A percentile compares a stretch with the other conserved stretches of the same genome.
Evolutionary conservation across 2,888 invertebrate genomes (phyloP).

Genomic region (Isotomurus palustris): DNA sequence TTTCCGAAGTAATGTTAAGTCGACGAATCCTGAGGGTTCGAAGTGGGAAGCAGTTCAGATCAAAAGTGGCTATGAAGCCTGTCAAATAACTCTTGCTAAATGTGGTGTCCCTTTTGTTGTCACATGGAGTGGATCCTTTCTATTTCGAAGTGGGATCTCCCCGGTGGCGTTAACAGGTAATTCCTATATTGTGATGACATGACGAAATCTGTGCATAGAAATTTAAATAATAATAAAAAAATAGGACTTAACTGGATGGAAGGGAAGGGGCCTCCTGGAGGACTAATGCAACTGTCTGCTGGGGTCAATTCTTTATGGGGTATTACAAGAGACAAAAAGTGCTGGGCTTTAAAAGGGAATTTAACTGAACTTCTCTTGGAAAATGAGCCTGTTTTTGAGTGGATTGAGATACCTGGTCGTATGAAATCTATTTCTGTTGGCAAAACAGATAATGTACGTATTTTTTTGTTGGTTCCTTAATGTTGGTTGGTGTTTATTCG

Average conservation of each 20-base stretch:
- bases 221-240: constrained; percentile 13
- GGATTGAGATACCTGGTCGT: constrained; percentile 42
- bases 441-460: constrained; percentile 35
- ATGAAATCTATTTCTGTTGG: constrained; percentile 43
- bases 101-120: constrained; percentile 84
- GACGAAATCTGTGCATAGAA: not conserved
- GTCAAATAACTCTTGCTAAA: constrained; percentile 78
- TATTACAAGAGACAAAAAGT: constrained; percentile 63
- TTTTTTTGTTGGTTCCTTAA: no score
- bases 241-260: constrained; percentile 72
- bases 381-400: constrained; percentile 24
- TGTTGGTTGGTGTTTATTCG: no score
- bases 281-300: constrained; percentile 64
- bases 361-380: constrained; percentile 20
- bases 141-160: constrained; percentile 77
- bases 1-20: constrained; percentile 76
- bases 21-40: constrained; percentile 78
- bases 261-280: constrained; percentile 32
- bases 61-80: constrained; percentile 73
- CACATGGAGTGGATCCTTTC: constrained; percentile 73
- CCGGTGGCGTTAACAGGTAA: constrained; percentile 67
- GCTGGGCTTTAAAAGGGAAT: constrained; percentile 42
- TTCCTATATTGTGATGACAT: not conserved
- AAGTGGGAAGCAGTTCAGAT: constrained; percentile 76
- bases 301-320: constrained; percentile 77